phyloP scores from a whole-genome alignment of 2,797 vertebrate genomes.

The Tangara arthus region DNA sequence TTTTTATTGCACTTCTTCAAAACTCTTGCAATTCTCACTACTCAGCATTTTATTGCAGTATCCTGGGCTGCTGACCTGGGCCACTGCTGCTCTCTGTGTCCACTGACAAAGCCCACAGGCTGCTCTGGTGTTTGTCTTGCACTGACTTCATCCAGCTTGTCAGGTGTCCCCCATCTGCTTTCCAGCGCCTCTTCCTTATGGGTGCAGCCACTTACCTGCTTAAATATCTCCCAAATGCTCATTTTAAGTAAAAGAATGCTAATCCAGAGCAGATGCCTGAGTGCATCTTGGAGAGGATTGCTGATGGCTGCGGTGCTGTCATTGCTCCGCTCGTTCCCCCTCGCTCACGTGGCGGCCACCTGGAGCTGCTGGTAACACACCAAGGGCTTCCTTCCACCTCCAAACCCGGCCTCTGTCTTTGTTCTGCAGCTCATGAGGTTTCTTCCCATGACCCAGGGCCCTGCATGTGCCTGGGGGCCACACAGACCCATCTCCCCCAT shows the following conservation, averaged over 20 bases:
- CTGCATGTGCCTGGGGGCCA: fast-evolving
- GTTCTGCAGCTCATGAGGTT: not conserved
- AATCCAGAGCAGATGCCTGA: constrained; percentile 33
- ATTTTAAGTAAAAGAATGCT: not conserved
- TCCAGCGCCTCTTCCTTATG: not conserved
- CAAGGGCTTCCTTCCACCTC: not conserved
- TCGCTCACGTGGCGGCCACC: constrained; percentile 18
- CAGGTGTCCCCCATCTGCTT: not conserved
- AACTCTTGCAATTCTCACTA: not conserved
- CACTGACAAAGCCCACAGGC: not conserved
- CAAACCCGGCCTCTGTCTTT: not conserved
- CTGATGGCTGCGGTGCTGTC: not conserved
- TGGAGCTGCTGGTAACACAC: not conserved
- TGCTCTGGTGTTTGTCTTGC: not conserved
- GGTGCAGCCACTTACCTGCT: not conserved
- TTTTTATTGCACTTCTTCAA: not conserved
- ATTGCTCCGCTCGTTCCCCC: not conserved
- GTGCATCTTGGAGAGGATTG: constrained; percentile 24
- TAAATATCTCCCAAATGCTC: not conserved
- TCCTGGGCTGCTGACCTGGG: not conserved
- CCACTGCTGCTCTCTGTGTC: not conserved
- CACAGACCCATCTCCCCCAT: not conserved
- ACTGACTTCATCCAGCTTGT: not conserved
- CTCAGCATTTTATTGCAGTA: not conserved
- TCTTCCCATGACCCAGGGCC: not conserved